Evolutionary conservation across 2,113 vertebrate genomes (phyloP).

Genomic region (Eulacestoma nigropectus): DNA sequence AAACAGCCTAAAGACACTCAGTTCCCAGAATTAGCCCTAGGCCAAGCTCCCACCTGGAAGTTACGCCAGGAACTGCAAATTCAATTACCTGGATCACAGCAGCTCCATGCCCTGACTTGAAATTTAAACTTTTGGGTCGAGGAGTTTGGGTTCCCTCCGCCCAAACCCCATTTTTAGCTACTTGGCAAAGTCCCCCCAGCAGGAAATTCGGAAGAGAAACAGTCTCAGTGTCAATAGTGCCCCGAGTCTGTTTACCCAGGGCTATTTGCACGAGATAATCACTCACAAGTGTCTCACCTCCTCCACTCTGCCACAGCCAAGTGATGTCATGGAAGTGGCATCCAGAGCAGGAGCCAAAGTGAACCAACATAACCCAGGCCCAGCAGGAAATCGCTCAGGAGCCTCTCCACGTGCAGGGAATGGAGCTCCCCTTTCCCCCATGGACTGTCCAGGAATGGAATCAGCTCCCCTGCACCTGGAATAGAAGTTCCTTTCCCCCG

Average conservation of each 20-base stretch:
- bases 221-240: neutral
- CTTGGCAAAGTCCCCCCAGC: neutral
- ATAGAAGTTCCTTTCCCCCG: no score
- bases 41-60: neutral
- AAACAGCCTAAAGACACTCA: neutral
- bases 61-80: neutral
- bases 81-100: neutral
- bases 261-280: conserved; percentile 70
- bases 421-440: accelerated
- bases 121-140: neutral
- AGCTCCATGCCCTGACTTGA: conserved; percentile 18
- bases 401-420: neutral
- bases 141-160: neutral
- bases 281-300: conserved; percentile 18
- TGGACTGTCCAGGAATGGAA: neutral
- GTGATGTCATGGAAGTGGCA: conserved; percentile 22
- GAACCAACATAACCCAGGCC: neutral
- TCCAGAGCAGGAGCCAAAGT: conserved; percentile 26
- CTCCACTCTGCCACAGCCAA: conserved; percentile 10
- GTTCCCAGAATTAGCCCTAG: neutral
- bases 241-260: neutral
- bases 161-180: neutral
- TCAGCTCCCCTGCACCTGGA: neutral
- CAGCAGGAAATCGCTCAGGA: neutral
- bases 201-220: conserved; percentile 55